Conservation (phyloP, 2,113 vertebrate genomes). For the Jacana jacana region DNA sequence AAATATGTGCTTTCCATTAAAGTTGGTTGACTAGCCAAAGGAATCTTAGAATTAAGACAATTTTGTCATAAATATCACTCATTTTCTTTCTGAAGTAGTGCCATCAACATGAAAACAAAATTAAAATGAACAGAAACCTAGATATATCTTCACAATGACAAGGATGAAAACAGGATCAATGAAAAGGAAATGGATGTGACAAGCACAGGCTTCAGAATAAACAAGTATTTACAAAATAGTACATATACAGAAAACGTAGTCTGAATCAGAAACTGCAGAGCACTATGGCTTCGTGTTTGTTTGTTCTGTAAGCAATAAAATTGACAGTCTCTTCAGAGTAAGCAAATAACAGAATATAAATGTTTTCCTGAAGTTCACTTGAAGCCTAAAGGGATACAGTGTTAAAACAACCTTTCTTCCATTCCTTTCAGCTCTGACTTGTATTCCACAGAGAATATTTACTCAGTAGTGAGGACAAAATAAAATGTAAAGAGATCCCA, state of each 20-base stretch:
- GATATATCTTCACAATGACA: background rate
- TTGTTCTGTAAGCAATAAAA: background rate
- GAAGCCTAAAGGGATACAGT: background rate
- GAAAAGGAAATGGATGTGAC: background rate
- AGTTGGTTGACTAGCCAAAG: background rate
- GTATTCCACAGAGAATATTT: background rate
- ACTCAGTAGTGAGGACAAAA: background rate
- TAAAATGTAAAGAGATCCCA: background rate
- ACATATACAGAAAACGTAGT: background rate
- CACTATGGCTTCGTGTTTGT: background rate
- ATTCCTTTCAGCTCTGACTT: background rate
- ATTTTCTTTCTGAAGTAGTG: background rate
- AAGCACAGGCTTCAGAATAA: background rate
- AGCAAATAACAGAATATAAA: slow-evolving; percentile 3
- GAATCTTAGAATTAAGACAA: background rate
- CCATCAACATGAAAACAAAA: background rate
- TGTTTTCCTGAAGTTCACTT: slow-evolving; percentile 16
- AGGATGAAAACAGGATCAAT: background rate
- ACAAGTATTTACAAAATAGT: background rate
- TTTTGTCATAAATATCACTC: background rate
- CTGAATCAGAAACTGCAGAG: background rate
- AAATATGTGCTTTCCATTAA: background rate
- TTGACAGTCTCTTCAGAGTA: background rate
- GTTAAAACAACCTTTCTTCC: background rate
- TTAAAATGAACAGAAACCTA: background rate